Conservation (phyloP, 2,797 vertebrate genomes). For the Harpagifer antarcticus region DNA sequence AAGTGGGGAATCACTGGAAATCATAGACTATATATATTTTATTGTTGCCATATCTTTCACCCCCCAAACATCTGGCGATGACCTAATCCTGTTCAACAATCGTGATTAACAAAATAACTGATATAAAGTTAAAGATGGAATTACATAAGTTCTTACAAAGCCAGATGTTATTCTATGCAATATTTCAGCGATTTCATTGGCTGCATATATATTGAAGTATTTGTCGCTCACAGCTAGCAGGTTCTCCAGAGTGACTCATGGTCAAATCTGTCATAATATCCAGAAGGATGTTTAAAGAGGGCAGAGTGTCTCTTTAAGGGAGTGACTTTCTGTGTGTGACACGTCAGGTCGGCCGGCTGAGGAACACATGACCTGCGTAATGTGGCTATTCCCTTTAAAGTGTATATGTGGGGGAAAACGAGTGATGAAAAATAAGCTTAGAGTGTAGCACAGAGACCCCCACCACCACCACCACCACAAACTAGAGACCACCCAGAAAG, state of each 20-base stretch:
- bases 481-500: slow-evolving; percentile 79
- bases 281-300: no score
- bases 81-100: not conserved
- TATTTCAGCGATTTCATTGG: not conserved
- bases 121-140: not conserved
- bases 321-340: slow-evolving; percentile 31
- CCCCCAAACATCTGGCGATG: not conserved
- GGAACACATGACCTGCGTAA: slow-evolving; percentile 53
- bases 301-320: slow-evolving; percentile 55
- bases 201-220: not conserved
- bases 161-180: not conserved
- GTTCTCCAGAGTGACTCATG: slow-evolving; percentile 46
- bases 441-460: slow-evolving; percentile 53
- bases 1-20: no score
- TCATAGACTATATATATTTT: no score
- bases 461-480: slow-evolving; percentile 17
- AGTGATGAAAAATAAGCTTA: slow-evolving; percentile 67
- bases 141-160: not conserved
- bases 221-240: not conserved
- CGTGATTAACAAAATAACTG: not conserved
- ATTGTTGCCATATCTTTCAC: not conserved
- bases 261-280: no score
- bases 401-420: slow-evolving; percentile 39
- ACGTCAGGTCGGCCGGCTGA: slow-evolving; percentile 55
- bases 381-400: slow-evolving; percentile 63